Evolutionary conservation across 1,140 invertebrate genomes (phyloP), one percentile per base, ranked within the genome.

Genomic region (Melanaphis sacchari): DNA sequence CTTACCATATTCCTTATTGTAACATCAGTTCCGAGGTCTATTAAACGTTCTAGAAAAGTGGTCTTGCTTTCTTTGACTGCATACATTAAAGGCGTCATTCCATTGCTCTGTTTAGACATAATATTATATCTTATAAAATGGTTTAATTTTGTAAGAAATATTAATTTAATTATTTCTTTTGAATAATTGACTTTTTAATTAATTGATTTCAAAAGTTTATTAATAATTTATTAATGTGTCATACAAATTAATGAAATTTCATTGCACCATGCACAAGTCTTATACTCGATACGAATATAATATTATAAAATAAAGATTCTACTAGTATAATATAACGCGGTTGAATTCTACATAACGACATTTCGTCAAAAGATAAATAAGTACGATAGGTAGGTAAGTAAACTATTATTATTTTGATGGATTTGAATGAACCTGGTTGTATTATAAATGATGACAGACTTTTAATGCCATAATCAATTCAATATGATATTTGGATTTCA

Each of bases 21-120:
- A 84, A 99, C 97, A 95, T 98, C 98, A n/a, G 97, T 97, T 38
- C 98, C 98, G 7, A 99, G 96, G 93, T 99, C 98, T 93, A 99
- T 97, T 95, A 99, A 97, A 90, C 98, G 96, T 95, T 99, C 98
- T 89, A 98, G 96, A 94, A 99, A 97, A 31, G 97, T 97, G 8
- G 98, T 97, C 94, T 97, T 96, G 95, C 99, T 99, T 95, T 99
- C 99, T 95, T 98, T 98, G 0, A 99, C 98, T 1, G 98, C 98
- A 94, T 97, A 97, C 98, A 99, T 99, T 94, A 99, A 95, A 7
- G 98, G 98, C 90, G 98, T 99, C 97, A 98, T 98, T 84, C 98
- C 98, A 66, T 97, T 98, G 54, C 96, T 96, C 98, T 99, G 96
- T 94, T 94, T 15, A 82, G 22, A 82, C 36, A 40, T 82, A 40